Conservation (phyloP, 1,140 invertebrate genomes). For the Cherax quadricarinatus region DNA sequence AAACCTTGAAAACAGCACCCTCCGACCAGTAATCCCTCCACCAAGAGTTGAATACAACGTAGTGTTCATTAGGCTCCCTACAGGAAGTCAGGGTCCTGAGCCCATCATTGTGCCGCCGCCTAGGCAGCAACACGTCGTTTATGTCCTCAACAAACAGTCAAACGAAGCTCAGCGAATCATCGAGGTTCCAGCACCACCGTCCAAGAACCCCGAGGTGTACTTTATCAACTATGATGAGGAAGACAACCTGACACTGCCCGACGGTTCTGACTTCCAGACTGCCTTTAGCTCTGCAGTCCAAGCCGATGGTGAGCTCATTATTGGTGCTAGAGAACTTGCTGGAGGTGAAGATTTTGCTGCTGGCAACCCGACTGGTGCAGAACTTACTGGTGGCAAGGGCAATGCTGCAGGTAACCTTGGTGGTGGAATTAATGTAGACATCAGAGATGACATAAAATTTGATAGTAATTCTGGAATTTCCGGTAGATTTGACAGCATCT, state of each 20-base stretch:
- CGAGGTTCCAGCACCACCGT: background rate
- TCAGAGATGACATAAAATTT: background rate
- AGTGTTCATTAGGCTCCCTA: constrained; percentile 45
- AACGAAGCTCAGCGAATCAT: background rate
- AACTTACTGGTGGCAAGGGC: too few relatives aligned
- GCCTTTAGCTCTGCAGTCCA: constrained; percentile 9
- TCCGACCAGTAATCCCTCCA: constrained; percentile 10
- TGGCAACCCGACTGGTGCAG: too few relatives aligned
- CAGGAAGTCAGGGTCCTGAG: constrained; percentile 11
- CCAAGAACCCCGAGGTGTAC: constrained; percentile 30
- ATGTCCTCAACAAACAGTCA: constrained; percentile 65
- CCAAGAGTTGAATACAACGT: constrained; percentile 59
- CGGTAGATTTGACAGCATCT: too few relatives aligned
- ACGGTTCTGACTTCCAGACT: constrained; percentile 38
- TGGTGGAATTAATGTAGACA: background rate
- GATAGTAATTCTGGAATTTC: background rate
- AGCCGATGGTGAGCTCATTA: background rate
- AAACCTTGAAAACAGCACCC: background rate
- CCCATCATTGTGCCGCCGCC: constrained; percentile 70
- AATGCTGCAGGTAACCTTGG: background rate
- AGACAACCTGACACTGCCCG: constrained; percentile 24
- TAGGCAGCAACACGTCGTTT: constrained; percentile 52
- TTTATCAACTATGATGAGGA: constrained; percentile 45
- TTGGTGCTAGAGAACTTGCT: background rate
- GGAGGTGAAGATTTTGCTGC: background rate